Base-by-base conservation (phyloP, 2,888 invertebrate species). In the Callyntrura guangdongensis region DNA sequence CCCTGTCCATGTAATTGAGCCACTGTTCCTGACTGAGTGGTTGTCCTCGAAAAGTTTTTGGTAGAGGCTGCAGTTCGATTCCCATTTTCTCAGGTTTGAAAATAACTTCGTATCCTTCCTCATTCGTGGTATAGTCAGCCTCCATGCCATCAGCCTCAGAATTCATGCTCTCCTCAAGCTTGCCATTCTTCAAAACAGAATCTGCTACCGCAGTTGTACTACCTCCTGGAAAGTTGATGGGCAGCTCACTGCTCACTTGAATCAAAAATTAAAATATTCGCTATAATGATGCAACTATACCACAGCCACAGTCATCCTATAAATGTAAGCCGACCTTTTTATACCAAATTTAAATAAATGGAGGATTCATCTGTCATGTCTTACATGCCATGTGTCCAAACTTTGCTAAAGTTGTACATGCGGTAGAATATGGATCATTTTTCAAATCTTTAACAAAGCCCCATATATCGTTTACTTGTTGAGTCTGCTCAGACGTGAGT, bases 1-100 rank as follows among this genome's bases (percentile, higher is more conserved):
- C 97, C 1, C 96, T 95, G 94, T 98, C 97, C 94, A 97, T 97
- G 94, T 97, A 96, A 84, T 96, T 96, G 9, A 96, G 96, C 99
- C 99, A 99, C 94, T 98, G 97, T 92, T 97, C 96, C 89, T 96
- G 95, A 0, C 96, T 96, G 11, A 99, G 95, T 0, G 98, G 97
- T 14, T 96, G 95, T 11, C 97, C 97, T 95, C 97, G 95, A n/a
- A 96, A 96, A 94, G 97, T 96, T 86, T 95, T 95, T 22, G 97
- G 97, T 72, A 97, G 95, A 0, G 96, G 96, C 0, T 97, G 97
- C 77, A 98, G 95, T n/a, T 96, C 96, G 0, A 96, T 96, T 86
- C 94, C 94, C 56, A 96, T 95, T 90, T 96, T 96, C n/a, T 93
- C 93, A 1, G 94, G 93, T 85, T 94, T 93, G 85, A 96, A 96